Conservation (phyloP, 2,888 invertebrate genomes). For the Eustalomyia histrio region DNA sequence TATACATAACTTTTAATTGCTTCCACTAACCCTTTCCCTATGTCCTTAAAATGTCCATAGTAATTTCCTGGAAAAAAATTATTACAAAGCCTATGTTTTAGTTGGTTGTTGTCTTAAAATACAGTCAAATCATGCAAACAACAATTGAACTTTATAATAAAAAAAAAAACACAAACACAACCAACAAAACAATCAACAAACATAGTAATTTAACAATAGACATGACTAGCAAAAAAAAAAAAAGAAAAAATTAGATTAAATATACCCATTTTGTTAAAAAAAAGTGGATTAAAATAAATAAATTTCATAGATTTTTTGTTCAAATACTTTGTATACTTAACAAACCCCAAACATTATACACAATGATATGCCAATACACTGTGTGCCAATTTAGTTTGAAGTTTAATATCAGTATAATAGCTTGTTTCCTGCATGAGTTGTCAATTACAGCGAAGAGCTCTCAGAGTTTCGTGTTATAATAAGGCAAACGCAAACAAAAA, state of each 20-base stretch:
- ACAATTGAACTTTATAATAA: constrained; percentile 30
- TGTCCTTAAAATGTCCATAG: neutral
- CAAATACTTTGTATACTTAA: constrained; percentile 38
- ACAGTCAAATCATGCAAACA: constrained; percentile 53
- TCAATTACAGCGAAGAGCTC: constrained; percentile 69
- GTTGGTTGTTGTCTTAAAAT: neutral
- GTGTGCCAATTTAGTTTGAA: constrained; percentile 64
- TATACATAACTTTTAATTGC: neutral
- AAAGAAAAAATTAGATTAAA: neutral
- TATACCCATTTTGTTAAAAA: constrained; percentile 4
- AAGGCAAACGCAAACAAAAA: constrained; percentile 16
- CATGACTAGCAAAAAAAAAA: constrained; percentile 52
- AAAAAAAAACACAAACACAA: constrained; percentile 17
- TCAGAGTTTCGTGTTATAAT: constrained; percentile 50
- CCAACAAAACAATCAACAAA: constrained; percentile 38
- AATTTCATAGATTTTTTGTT: constrained; percentile 67
- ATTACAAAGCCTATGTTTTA: neutral
- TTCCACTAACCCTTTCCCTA: neutral
- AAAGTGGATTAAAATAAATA: constrained; percentile 55
- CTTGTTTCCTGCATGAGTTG: constrained; percentile 78
- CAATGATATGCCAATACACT: constrained; percentile 64
- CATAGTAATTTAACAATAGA: constrained; percentile 46
- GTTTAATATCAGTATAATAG: constrained; percentile 76
- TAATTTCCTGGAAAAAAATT: neutral
- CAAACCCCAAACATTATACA: constrained; percentile 15